Conservation (phyloP, 2,797 vertebrate species). For the Gymnodraco acuticeps region DNA sequence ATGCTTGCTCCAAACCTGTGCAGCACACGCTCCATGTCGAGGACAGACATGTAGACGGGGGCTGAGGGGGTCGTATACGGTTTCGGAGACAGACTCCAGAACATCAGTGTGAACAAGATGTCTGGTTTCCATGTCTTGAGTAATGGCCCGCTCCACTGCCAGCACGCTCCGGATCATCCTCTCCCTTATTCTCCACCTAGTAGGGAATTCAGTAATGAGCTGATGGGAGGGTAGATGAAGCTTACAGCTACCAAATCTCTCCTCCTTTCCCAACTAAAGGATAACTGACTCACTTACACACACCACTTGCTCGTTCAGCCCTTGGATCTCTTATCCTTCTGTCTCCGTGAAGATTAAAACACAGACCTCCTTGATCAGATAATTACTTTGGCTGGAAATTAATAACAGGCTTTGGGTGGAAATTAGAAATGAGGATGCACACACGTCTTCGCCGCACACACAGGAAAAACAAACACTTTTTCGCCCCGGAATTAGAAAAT, state of each 20-base stretch:
- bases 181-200: slow-evolving; percentile 70
- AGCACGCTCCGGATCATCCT: slow-evolving; percentile 57
- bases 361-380: slow-evolving; percentile 73
- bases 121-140: slow-evolving; percentile 67
- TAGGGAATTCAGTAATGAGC: slow-evolving; percentile 75
- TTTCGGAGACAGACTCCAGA: slow-evolving; percentile 51
- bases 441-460: neutral
- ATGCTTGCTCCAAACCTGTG: slow-evolving; percentile 56
- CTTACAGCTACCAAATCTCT: slow-evolving; percentile 75
- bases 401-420: slow-evolving; percentile 66
- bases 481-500: slow-evolving; percentile 27
- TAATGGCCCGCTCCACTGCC: slow-evolving; percentile 64
- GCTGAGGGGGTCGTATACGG: slow-evolving; percentile 33
- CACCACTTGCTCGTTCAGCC: slow-evolving; percentile 61
- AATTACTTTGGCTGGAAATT: slow-evolving; percentile 76
- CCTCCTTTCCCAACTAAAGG: slow-evolving; percentile 72
- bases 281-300: slow-evolving; percentile 78
- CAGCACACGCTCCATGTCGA: slow-evolving; percentile 20
- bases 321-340: slow-evolving; percentile 58
- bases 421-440: slow-evolving; percentile 55
- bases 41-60: slow-evolving; percentile 18
- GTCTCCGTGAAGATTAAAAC: slow-evolving; percentile 80
- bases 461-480: slow-evolving; percentile 18
- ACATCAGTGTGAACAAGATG: slow-evolving; percentile 76
- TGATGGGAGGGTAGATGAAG: slow-evolving; percentile 78